A percentile compares a stretch with the other conserved stretches of the same genome.
These are phyloP conservation scores for Neomorphus geoffroyi DNA, from an alignment of 2,797 vertebrate species.

Conservation along the genomic window DNA sequence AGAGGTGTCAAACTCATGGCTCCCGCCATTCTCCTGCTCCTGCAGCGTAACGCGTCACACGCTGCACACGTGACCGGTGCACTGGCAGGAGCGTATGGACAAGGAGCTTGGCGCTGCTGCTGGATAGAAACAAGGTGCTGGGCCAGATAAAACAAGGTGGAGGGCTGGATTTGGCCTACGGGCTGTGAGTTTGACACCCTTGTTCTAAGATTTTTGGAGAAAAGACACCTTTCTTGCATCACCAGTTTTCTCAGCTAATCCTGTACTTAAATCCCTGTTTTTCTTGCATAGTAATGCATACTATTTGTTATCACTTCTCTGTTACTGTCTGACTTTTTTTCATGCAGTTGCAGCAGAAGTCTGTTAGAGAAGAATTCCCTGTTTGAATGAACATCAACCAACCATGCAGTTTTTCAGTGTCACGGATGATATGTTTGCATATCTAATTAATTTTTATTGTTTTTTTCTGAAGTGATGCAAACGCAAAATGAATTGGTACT, in stretches of 20 bases:
- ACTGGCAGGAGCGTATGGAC: no score
- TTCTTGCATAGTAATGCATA: background rate
- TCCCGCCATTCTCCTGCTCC: no score
- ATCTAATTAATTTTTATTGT: background rate
- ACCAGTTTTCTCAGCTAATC: background rate
- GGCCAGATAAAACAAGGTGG: no score
- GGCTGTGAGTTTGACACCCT: no score
- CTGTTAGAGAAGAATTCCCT: background rate
- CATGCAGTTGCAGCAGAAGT: background rate
- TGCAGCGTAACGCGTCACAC: no score
- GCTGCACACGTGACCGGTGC: no score
- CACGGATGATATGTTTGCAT: background rate
- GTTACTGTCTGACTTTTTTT: background rate
- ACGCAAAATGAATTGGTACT: background rate
- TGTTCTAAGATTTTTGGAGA: background rate
- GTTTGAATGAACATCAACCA: background rate
- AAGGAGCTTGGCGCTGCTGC: no score
- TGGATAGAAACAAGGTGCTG: no score
- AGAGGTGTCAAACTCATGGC: no score
- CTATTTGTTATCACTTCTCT: background rate
- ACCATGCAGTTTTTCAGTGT: background rate
- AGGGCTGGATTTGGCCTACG: no score
- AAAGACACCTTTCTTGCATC: background rate
- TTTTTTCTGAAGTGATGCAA: background rate
- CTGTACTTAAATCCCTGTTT: background rate